These are phyloP conservation scores for Hippocampus kuda DNA, from an alignment of 2,797 vertebrate genomes.

Conservation along the genomic window DNA sequence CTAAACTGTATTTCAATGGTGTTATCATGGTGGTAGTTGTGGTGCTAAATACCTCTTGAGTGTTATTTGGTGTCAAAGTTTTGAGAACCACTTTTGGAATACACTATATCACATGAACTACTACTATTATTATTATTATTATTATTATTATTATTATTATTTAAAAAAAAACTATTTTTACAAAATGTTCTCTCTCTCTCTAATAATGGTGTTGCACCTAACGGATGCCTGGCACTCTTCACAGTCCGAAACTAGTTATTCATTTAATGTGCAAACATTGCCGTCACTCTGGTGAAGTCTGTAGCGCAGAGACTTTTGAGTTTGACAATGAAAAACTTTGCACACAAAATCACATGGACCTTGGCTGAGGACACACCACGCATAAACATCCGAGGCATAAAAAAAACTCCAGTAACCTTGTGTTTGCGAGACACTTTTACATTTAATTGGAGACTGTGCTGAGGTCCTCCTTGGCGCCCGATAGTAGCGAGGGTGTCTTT, in stretches of 20 bases:
- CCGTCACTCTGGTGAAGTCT: neutral
- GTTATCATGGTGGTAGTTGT: too few relatives aligned
- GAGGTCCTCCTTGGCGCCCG: neutral
- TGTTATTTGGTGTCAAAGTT: too few relatives aligned
- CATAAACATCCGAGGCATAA: slow-evolving; percentile 1
- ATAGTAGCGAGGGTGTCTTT: neutral
- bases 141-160: neutral
- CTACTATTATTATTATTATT: neutral
- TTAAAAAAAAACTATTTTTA: neutral
- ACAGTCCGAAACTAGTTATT: neutral
- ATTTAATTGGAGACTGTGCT: neutral
- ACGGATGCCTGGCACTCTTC: neutral
- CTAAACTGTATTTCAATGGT: too few relatives aligned
- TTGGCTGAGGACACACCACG: neutral
- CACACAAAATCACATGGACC: neutral
- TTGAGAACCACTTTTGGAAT: neutral
- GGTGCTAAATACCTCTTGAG: too few relatives aligned
- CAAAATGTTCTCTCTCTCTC: neutral
- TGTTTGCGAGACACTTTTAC: neutral
- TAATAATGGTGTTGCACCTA: neutral
- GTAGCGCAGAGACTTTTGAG: neutral
- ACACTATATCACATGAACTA: neutral
- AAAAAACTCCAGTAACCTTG: neutral
- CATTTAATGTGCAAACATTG: neutral
- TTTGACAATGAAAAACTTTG: neutral